Percentiles rank a stretch among this genome's conserved stretches.
Conservation (phyloP, 2,888 invertebrate species). For the Gymnosoma rotundatum region DNA sequence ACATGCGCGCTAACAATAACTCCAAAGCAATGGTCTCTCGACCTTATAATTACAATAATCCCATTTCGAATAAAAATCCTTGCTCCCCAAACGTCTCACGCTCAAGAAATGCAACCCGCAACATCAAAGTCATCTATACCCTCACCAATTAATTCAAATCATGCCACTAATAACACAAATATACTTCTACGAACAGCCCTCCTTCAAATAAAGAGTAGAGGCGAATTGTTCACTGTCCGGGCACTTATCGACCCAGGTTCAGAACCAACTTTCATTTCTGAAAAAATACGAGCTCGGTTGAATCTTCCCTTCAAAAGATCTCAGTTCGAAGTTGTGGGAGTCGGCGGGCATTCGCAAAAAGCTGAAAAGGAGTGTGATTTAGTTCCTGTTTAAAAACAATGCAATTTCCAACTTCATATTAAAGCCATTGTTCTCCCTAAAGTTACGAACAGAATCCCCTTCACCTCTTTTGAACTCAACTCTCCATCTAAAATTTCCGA, state of each 20-base stretch:
- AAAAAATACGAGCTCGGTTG: no score
- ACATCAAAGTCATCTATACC: no score
- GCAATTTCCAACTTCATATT: not conserved
- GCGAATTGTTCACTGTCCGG: no score
- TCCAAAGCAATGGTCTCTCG: not conserved
- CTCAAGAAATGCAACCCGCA: no score
- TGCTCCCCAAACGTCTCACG: no score
- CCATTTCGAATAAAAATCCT: slow-evolving; percentile 24
- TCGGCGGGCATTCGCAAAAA: slow-evolving; percentile 20
- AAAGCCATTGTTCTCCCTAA: not conserved
- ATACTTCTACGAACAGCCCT: no score
- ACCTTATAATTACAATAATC: not conserved
- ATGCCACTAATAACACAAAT: no score
- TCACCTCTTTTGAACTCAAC: not conserved
- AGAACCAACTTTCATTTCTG: no score
- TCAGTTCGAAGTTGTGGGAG: slow-evolving; percentile 14
- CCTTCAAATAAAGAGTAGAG: no score
- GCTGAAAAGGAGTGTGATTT: slow-evolving; percentile 32
- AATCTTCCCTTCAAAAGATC: not conserved
- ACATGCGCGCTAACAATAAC: not conserved
- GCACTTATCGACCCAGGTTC: no score
- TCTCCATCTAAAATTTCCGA: not conserved
- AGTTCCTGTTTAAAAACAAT: not conserved
- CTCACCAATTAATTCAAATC: no score
- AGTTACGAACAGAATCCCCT: slow-evolving; percentile 14